Base-by-base conservation (phyloP, 2,113 vertebrate species). In the Todiramphus saurophagus region DNA sequence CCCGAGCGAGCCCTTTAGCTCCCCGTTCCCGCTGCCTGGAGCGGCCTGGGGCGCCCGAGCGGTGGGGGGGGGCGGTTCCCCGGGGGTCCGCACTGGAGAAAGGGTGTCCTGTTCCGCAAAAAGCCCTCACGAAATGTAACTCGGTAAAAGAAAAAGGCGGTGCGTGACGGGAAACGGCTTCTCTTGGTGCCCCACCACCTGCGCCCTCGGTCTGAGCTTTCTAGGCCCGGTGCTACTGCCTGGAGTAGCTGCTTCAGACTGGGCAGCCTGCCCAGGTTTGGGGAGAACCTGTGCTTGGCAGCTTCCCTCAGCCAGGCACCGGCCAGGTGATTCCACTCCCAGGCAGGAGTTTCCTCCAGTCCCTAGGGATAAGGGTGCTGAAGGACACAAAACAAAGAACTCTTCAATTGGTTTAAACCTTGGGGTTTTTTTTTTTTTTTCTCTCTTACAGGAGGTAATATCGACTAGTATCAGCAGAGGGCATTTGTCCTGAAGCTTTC, bases 201-300 rank as follows among this genome's bases (percentile, higher is more conserved):
- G 27, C 23, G 27, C 35, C 37, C 41, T 19, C 7, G 23, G 11
- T 7, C 14, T 16, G 30, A 28, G 51, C 62, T 21, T 27, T 33
- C 8, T 39, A 4, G 33, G n/a, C 16, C 5, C 43, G 33, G 44
- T 13, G 25, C 66, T 6, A 30, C 58, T 25, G 50, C 16, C 28
- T 6, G 43, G 21, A 28, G 50, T 0, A 13, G 33, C 59, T 8
- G 1, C 37, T 30, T 11, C 33, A 37, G 5, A 13, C 70, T 1
- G 50, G 14, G 28, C 2, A 13, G 44, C 53, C 37, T 17, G 46
- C 63, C 4, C 1, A 0, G 28, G 3, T 0, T 13, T 0, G 1
- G 58, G 43, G 7, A n/a, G 37, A n/a, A 3, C 2, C 23, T 10
- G 35, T 11, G 44, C 43, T 20, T 5, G 16, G 82, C 64, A 7